phyloP scores from a whole-genome alignment of 2,113 vertebrate genomes.

The Gymnocephalus cernua region DNA sequence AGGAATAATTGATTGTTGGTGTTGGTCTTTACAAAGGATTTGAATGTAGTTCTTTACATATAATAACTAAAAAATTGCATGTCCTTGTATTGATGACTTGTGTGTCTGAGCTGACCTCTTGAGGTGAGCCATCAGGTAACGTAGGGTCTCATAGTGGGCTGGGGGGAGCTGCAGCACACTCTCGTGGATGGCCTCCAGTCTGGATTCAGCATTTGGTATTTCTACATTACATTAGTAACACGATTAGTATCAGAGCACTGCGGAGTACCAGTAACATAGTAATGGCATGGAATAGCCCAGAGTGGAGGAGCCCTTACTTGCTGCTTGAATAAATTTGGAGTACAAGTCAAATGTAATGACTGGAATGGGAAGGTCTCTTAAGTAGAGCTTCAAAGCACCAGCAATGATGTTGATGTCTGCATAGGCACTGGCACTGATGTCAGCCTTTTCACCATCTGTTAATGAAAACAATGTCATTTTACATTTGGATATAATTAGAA shows the following conservation, averaged over 20 bases:
- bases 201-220: conserved; percentile 89
- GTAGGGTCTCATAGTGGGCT: conserved; percentile 96
- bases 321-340: conserved; percentile 95
- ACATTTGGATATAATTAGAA: not conserved
- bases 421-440: conserved; percentile 92
- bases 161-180: conserved; percentile 93
- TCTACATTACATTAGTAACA: conserved; percentile 79
- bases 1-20: not conserved
- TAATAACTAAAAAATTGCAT: not conserved
- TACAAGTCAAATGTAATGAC: conserved; percentile 97
- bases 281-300: not conserved
- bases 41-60: not conserved
- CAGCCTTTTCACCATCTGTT: conserved; percentile 96
- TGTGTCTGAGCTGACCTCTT: conserved; percentile 88
- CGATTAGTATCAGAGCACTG: conserved; percentile 34
- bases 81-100: not conserved
- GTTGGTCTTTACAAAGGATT: conserved; percentile 1
- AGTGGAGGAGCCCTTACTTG: conserved; percentile 87
- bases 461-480: conserved; percentile 36
- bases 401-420: conserved; percentile 98
- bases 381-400: conserved; percentile 96
- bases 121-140: conserved; percentile 97
- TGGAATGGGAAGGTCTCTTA: conserved; percentile 96
- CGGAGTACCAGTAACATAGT: conserved; percentile 6
- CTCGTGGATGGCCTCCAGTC: conserved; percentile 95